Evolutionary conservation across 2,797 vertebrate species (phyloP).

Genomic region (Neopelma chrysocephalum): DNA sequence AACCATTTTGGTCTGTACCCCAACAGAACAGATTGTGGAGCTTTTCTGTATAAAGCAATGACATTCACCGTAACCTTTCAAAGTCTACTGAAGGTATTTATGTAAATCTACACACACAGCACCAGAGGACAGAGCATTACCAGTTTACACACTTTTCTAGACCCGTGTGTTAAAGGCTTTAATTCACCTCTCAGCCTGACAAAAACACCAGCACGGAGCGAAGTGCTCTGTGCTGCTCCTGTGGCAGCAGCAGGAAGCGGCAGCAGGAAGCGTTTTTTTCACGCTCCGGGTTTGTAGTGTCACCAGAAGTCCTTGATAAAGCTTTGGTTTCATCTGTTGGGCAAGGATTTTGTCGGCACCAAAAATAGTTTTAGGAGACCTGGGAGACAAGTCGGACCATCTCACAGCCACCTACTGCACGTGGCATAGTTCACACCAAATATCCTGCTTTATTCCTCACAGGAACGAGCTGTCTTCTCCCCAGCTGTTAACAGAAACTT

Average conservation of each 20-base stretch:
- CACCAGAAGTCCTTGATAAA: constrained; percentile 46
- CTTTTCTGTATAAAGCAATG: background rate
- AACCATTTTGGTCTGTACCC: background rate
- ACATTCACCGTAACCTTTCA: background rate
- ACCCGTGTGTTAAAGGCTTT: background rate
- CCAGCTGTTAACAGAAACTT: background rate
- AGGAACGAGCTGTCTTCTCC: background rate
- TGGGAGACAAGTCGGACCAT: background rate
- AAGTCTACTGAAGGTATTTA: background rate
- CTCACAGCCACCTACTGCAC: background rate
- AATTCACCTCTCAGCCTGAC: constrained; percentile 2
- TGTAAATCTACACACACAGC: background rate
- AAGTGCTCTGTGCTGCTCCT: constrained; percentile 7
- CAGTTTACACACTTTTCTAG: background rate
- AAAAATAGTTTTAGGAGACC: background rate
- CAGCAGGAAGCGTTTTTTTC: constrained; percentile 60
- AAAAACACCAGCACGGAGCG: background rate
- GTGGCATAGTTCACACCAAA: background rate
- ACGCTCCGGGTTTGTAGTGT: constrained; percentile 3
- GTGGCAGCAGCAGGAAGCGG: constrained; percentile 53
- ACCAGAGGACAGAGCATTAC: background rate
- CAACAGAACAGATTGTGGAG: background rate
- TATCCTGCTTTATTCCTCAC: background rate
- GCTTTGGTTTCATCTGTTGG: constrained; percentile 8
- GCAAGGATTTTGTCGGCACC: constrained; percentile 21